Percentiles rank a stretch among this genome's conserved stretches.
Evolutionary conservation across 2,113 vertebrate species (phyloP).

Genomic region (Mormyrus iriodes): DNA sequence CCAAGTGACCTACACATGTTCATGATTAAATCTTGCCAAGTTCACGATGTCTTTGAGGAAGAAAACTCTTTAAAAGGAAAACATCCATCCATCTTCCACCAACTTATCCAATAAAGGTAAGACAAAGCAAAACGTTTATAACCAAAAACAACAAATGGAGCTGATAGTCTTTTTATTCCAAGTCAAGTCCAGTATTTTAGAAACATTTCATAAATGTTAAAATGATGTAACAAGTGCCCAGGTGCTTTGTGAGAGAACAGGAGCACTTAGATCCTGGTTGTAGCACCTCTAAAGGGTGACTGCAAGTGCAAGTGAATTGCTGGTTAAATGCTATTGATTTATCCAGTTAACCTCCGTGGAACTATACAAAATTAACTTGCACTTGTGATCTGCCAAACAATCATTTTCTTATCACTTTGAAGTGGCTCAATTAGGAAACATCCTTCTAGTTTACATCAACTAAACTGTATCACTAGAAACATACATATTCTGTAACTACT

Average conservation of each 20-base stretch:
- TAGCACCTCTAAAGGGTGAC: not conserved
- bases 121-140: not conserved
- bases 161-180: not conserved
- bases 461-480: not conserved
- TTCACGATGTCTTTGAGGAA: not conserved
- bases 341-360: not conserved
- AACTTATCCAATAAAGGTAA: not conserved
- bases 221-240: not conserved
- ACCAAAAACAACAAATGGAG: not conserved
- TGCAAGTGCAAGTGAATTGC: not conserved
- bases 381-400: not conserved
- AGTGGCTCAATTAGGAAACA: not conserved
- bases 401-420: not conserved
- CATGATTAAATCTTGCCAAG: not conserved
- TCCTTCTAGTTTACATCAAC: not conserved
- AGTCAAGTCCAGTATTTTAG: not conserved
- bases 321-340: not conserved
- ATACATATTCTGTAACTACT: no score
- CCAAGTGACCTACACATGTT: not conserved
- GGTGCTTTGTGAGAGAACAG: not conserved
- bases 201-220: not conserved
- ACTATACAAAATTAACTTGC: not conserved
- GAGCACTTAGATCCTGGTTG: not conserved
- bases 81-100: not conserved
- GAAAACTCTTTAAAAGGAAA: not conserved